Base-by-base conservation (phyloP, 2,888 invertebrate species). In the Drosophila merina region DNA sequence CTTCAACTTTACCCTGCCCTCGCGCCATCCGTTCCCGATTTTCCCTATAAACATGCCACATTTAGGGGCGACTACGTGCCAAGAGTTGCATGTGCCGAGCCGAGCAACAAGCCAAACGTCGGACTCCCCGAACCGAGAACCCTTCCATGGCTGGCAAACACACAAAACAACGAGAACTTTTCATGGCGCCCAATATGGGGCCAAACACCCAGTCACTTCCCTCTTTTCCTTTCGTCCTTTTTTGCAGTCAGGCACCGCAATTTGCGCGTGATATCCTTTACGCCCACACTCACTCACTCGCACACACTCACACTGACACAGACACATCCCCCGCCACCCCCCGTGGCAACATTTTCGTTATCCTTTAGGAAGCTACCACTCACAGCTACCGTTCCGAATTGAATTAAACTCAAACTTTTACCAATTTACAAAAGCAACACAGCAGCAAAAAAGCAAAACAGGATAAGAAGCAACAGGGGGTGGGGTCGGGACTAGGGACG, bases 381-480 rank as follows among this genome's bases (percentile, higher is more conserved):
- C 89, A 82, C 77, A 80, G 80, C 82, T 84, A 78, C 86, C 89
- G 89, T 89, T 90, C 88, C 88, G 89, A 89, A 89, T 90, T 89
- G 89, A 89, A 89, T 89, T 89, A 89, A 90, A 89, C 82, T 82
- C 87, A 84, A 88, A 89, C 86, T 87, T 90, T 89, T 86, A 74
- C 82, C 76, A 85, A 85, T 88, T 88, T 86, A 86, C 86, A 85
- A 86, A 86, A 86, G 88, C 86, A 84, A 87, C 79, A 84, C 52
- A 75, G 64, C 60, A 57, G 66, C 60, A 50, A 57, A 70, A 59
- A 51, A 70, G 56, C 9, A 26, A 12, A 12, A 47, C n/a, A 49
- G 52, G 28, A 55, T 51, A 49, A 60, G 30, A 36, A 70, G 44
- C 14, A 44, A 44, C 42, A 51, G 26, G 33, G 51, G 33, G 44